Percentiles rank a stretch among this genome's conserved stretches.
Evolutionary conservation across 2,888 invertebrate species (phyloP).

Genomic region (Philereme transversata): DNA sequence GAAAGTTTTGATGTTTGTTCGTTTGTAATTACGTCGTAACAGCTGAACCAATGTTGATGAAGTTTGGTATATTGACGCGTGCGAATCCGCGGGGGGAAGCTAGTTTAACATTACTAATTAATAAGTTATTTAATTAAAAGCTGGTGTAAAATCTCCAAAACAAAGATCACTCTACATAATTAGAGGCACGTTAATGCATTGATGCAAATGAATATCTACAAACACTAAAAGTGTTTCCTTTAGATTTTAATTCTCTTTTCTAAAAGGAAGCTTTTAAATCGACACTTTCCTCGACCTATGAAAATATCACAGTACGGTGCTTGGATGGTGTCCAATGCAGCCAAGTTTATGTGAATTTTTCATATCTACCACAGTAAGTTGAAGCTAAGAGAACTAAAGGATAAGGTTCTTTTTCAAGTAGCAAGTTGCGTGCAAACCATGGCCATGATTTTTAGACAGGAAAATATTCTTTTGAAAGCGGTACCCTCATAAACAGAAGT

Average conservation of each 20-base stretch:
- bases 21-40: too few species aligned
- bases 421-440: neutral
- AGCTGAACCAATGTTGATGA: too few species aligned
- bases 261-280: slow-evolving; percentile 42
- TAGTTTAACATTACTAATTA: too few species aligned
- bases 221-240: neutral
- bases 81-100: too few species aligned
- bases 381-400: neutral
- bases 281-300: slow-evolving; percentile 58
- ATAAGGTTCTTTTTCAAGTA: slow-evolving; percentile 1
- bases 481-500: slow-evolving; percentile 25
- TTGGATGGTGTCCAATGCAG: slow-evolving; percentile 42
- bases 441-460: slow-evolving; percentile 17
- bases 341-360: slow-evolving; percentile 38
- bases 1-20: too few species aligned
- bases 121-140: too few species aligned
- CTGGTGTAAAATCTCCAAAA: too few species aligned
- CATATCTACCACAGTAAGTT: slow-evolving; percentile 16
- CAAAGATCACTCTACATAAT: too few species aligned
- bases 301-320: slow-evolving; percentile 55
- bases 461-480: slow-evolving; percentile 27
- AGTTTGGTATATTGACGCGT: too few species aligned
- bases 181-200: neutral
- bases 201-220: slow-evolving; percentile 1
- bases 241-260: neutral